Evolutionary conservation across 1,140 invertebrate genomes (phyloP).

Genomic region (Tetramorium parvispinum): DNA sequence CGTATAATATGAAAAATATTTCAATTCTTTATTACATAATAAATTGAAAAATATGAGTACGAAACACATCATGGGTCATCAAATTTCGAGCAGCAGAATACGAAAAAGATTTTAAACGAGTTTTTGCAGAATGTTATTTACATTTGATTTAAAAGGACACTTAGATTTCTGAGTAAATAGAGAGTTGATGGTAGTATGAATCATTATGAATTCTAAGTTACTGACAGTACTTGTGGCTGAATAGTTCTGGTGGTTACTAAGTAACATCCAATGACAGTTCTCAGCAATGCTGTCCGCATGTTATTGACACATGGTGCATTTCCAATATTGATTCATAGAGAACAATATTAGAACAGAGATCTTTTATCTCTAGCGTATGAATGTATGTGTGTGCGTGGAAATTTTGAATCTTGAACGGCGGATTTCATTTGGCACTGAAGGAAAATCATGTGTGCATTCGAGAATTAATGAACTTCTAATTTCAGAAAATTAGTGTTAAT

Average conservation of each 20-base stretch:
- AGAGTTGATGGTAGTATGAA: not conserved
- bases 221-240: not conserved
- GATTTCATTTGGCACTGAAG: not conserved
- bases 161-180: not conserved
- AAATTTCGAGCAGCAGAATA: not conserved
- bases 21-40: not conserved
- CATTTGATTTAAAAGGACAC: not conserved
- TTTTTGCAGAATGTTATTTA: not conserved
- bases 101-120: not conserved
- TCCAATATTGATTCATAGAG: conserved; percentile 11
- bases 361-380: not conserved
- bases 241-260: not conserved
- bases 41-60: not conserved
- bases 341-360: not conserved
- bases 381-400: too few species aligned
- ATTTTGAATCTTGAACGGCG: not conserved
- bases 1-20: not conserved
- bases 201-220: not conserved
- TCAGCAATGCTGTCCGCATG: not conserved
- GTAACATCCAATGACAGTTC: not conserved
- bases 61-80: not conserved
- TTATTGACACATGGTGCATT: not conserved
- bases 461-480: not conserved
- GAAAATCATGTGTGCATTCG: not conserved
- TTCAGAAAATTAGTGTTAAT: not conserved